Evolutionary conservation across 2,888 invertebrate species (phyloP), one percentile per base, ranked within the genome.

Genomic region (Alitta virens): DNA sequence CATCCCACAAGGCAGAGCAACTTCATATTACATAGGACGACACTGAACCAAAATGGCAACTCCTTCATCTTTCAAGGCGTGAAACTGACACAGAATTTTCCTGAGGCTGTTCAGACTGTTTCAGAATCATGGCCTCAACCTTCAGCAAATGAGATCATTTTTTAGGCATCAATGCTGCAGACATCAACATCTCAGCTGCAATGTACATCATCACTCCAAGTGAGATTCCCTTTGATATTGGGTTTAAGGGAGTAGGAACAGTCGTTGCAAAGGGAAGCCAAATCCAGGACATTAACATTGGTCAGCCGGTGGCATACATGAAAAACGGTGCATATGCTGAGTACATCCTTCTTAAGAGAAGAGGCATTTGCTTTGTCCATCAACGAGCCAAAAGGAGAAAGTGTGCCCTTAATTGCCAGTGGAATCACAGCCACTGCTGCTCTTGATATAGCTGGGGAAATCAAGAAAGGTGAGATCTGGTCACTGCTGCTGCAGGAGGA

Each of bases 141-240:
- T 1, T 72, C 72, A 12, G 68, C 73, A 2, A 72, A 73, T 23
- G 74, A 80, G 64, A 68, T 80, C 18, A 68, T 79, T 78, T 64
- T 74, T 73, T 77, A 16, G 78, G 78, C 16, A 75, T 80, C 24
- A 80, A 81, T 74, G 81, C 80, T 12, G 77, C 80, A 24, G 81
- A 81, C 56, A 73, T 81, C 18, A 80, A 80, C 62, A 75, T 72
- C 56, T 72, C 78, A 9, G 77, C 80, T 54, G 81, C 78, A 14
- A 70, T 74, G 61, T 78, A 78, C 71, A 74, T 76, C 55, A 68
- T 72, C 5, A 66, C 63, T 14, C 63, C 68, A 0, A 71, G 73
- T 46, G 69, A 70, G 2, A n/a, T n/a, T n/a, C 78, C 78, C 5
- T 71, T 78, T 63, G 75, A 75, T 57, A 63, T 68, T 58, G 78